These are phyloP conservation scores for Ammodytes marinus DNA, from an alignment of 2,113 vertebrate species.

Conservation along the genomic window DNA sequence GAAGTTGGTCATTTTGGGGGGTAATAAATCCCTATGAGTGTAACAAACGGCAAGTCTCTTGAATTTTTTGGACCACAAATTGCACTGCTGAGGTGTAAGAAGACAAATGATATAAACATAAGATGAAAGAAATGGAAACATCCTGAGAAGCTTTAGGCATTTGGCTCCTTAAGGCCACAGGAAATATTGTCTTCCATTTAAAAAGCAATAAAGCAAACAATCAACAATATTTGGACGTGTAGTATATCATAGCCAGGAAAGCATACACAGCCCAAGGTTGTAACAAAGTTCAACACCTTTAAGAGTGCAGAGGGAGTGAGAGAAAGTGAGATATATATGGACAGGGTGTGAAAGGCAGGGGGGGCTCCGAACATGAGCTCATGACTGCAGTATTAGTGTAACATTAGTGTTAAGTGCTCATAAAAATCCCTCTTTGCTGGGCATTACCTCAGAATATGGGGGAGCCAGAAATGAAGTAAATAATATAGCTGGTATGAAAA, in stretches of 20 bases:
- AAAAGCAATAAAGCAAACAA: constrained; percentile 24
- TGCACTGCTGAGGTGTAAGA: not conserved
- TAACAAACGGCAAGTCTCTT: constrained; percentile 3
- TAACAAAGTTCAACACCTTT: constrained; percentile 46
- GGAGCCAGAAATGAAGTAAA: constrained; percentile 37
- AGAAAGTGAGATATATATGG: constrained; percentile 38
- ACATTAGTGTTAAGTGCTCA: constrained; percentile 66
- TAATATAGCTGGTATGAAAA: constrained; percentile 51
- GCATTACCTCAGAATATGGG: constrained; percentile 71
- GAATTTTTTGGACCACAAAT: not conserved
- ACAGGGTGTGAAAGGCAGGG: constrained; percentile 42
- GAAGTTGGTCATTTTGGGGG: constrained; percentile 12
- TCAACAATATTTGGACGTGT: constrained; percentile 10
- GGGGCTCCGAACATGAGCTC: constrained; percentile 67
- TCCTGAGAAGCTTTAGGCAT: not conserved
- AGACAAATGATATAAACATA: not conserved
- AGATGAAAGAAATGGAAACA: not conserved
- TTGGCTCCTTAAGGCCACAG: not conserved
- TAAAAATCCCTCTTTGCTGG: constrained; percentile 63
- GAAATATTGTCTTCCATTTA: constrained; percentile 1
- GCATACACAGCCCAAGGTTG: constrained; percentile 15
- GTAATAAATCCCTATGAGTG: constrained; percentile 6
- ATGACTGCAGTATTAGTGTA: constrained; percentile 63
- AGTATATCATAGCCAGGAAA: constrained; percentile 22
- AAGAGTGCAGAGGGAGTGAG: constrained; percentile 46